Percentiles rank a stretch among this genome's conserved stretches.
These are phyloP conservation scores for Tenebrio molitor DNA, from an alignment of 1,140 invertebrate genomes.

Conservation along the genomic window DNA sequence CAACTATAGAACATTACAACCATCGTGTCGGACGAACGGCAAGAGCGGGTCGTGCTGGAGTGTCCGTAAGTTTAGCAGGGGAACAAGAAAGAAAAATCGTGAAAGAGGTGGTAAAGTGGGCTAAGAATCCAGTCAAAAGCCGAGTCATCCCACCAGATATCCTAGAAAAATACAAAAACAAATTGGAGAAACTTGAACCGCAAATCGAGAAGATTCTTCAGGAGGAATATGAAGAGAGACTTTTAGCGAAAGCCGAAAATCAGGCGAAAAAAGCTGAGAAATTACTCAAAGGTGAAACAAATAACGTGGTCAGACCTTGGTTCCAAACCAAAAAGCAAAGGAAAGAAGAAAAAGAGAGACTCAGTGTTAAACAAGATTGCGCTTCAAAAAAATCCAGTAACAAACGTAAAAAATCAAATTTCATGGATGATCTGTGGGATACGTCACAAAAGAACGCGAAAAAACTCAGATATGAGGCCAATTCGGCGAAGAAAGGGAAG, in stretches of 20 bases:
- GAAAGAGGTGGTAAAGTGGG: slow-evolving; percentile 92
- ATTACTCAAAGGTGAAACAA: slow-evolving; percentile 71
- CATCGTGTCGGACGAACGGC: slow-evolving; percentile 90
- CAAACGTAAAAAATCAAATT: slow-evolving; percentile 72
- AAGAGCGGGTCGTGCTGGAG: slow-evolving; percentile 89
- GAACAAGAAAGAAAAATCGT: slow-evolving; percentile 92
- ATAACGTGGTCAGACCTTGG: slow-evolving; percentile 84
- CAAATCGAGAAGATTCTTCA: slow-evolving; percentile 85
- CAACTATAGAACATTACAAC: slow-evolving; percentile 95
- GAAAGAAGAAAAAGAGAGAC: slow-evolving; percentile 79
- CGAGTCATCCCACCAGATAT: slow-evolving; percentile 90
- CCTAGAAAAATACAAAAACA: slow-evolving; percentile 86
- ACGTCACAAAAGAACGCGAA: slow-evolving; percentile 78
- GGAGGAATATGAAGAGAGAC: slow-evolving; percentile 88
- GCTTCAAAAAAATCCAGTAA: no score
- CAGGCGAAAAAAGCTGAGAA: slow-evolving; percentile 86
- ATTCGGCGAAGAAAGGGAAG: slow-evolving; percentile 64
- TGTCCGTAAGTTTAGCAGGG: slow-evolving; percentile 94
- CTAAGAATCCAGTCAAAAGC: slow-evolving; percentile 88
- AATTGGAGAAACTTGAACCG: slow-evolving; percentile 79
- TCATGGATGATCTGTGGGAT: slow-evolving; percentile 80
- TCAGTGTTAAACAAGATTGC: slow-evolving; percentile 68
- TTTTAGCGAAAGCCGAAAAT: slow-evolving; percentile 87
- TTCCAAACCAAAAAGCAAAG: slow-evolving; percentile 91
- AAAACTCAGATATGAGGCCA: slow-evolving; percentile 76